These are phyloP conservation scores for Hylyphantes graminicola DNA, from an alignment of 1,140 invertebrate species.

Conservation along the genomic window DNA sequence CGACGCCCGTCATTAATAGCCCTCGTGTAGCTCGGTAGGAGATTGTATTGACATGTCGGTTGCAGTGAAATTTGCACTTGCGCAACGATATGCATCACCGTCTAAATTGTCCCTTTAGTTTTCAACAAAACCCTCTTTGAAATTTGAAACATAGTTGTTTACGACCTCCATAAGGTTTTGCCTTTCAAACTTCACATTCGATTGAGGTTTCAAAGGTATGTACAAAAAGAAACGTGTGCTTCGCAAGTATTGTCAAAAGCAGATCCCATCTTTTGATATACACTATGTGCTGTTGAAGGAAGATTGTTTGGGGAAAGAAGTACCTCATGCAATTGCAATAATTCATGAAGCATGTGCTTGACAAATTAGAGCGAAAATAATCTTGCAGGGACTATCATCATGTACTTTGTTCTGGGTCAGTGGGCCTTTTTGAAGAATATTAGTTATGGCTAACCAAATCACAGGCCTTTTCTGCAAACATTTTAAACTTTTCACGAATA, in stretches of 20 bases:
- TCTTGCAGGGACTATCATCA: too few species aligned
- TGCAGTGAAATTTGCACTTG: background rate
- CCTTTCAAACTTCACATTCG: conserved; percentile 5
- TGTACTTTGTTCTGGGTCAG: too few species aligned
- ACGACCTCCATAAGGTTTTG: background rate
- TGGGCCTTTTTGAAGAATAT: too few species aligned
- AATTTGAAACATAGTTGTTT: conserved; percentile 12
- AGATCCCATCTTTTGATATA: background rate
- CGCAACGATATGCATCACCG: background rate
- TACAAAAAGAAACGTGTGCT: conserved; percentile 10
- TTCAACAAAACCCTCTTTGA: background rate
- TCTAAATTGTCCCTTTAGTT: conserved; percentile 7
- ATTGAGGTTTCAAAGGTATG: conserved; percentile 11
- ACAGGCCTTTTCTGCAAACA: too few species aligned
- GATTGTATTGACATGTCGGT: too few species aligned
- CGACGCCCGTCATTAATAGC: too few species aligned
- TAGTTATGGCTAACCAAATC: too few species aligned
- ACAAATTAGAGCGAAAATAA: background rate
- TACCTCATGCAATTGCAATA: background rate
- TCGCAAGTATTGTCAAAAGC: conserved; percentile 22
- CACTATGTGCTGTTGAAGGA: background rate
- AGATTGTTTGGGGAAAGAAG: conserved; percentile 1
- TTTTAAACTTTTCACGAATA: too few species aligned
- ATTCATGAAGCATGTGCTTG: conserved; percentile 4
- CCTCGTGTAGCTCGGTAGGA: too few species aligned